A percentile compares a stretch with the other conserved stretches of the same genome.
These are phyloP conservation scores for Corticium candelabrum DNA, from an alignment of 37 sponge, comb jelly and placozoan species.

Conservation along the genomic window DNA sequence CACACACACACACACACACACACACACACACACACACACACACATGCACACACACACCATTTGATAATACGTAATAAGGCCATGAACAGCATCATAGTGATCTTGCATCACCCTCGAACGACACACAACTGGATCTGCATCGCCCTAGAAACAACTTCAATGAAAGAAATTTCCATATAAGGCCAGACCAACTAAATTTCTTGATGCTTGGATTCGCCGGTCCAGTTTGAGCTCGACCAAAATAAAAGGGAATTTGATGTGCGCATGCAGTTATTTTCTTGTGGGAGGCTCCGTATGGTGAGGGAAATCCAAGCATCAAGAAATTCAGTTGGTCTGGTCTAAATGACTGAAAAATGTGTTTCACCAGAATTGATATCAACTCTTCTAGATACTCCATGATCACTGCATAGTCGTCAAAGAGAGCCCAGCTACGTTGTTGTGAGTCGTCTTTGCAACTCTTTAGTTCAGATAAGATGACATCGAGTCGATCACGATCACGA, in stretches of 20 bases:
- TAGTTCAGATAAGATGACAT: conserved; percentile 45
- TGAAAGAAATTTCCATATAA: neutral
- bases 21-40: neutral
- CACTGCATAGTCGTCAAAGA: conserved; percentile 46
- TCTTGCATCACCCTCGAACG: conserved; percentile 38
- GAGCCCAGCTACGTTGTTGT: conserved; percentile 78
- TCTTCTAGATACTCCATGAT: conserved; percentile 53
- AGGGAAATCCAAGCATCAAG: neutral
- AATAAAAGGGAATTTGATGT: too few species aligned
- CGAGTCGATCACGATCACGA: conserved; percentile 40
- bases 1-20: neutral
- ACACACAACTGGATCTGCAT: conserved; percentile 64
- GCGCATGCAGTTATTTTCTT: neutral
- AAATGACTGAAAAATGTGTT: neutral
- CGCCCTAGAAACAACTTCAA: conserved; percentile 31
- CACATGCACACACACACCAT: conserved; percentile 32
- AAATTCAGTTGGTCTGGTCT: neutral
- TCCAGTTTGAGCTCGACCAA: neutral
- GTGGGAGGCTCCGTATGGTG: neutral
- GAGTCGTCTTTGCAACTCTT: conserved; percentile 54
- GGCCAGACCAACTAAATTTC: too few species aligned
- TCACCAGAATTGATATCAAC: conserved; percentile 58
- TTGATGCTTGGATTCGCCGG: too few species aligned
- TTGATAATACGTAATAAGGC: conserved; percentile 65
- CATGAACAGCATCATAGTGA: conserved; percentile 62